Evolutionary conservation across 2,888 invertebrate genomes (phyloP).

Genomic region (Cosmia pyralina): DNA sequence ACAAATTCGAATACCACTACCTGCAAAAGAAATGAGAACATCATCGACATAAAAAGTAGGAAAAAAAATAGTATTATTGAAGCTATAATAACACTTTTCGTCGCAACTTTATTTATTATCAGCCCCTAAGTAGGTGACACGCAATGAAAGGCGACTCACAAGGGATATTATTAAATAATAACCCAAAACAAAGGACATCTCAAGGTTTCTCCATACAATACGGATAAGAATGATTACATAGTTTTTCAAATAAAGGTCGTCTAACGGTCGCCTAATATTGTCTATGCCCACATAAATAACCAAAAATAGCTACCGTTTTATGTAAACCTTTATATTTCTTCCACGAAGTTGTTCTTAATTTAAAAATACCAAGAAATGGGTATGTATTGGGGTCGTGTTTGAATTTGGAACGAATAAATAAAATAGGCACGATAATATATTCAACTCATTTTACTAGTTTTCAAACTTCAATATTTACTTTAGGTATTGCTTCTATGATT

Average conservation of each 20-base stretch:
- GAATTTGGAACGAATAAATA: conserved; percentile 8
- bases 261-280: conserved; percentile 19
- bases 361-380: conserved; percentile 3
- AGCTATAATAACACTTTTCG: background rate
- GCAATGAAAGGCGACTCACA: conserved; percentile 1
- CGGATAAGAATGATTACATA: conserved; percentile 13
- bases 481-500: background rate
- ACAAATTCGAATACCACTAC: no score
- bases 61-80: no score
- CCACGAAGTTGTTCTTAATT: conserved; percentile 5
- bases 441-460: background rate
- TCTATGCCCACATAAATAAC: conserved; percentile 14
- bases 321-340: conserved; percentile 11
- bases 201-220: conserved; percentile 26
- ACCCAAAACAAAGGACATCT: conserved; percentile 1
- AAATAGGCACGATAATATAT: background rate
- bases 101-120: background rate
- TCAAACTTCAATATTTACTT: background rate
- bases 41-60: no score
- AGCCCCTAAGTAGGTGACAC: background rate
- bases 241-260: conserved; percentile 34
- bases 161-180: conserved; percentile 19
- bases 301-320: conserved; percentile 13
- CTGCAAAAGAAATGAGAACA: no score
- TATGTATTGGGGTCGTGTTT: conserved; percentile 1